These are phyloP conservation scores for Tetanocera ferruginea DNA, from an alignment of 2,888 invertebrate species.

Conservation along the genomic window DNA sequence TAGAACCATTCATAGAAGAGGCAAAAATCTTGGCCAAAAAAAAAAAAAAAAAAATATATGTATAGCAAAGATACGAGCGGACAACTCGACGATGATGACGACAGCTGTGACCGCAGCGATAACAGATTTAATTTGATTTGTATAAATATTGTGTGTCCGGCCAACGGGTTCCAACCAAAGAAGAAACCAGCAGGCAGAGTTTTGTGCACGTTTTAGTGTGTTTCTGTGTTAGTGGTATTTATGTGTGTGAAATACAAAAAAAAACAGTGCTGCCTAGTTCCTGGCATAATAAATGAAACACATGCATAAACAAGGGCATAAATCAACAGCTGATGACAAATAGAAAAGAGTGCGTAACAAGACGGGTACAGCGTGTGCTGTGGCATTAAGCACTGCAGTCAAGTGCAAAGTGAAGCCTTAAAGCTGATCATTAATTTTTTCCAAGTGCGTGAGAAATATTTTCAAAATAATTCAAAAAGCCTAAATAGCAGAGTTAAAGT, in stretches of 20 bases:
- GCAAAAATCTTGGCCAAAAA: constrained; percentile 24
- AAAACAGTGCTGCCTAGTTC: background rate
- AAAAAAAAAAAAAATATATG: too few species aligned
- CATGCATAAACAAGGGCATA: background rate
- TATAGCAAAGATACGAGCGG: background rate
- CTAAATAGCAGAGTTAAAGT: too few species aligned
- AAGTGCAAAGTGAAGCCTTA: background rate
- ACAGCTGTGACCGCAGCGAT: constrained; percentile 40
- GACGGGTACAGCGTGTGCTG: background rate
- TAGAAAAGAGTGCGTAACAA: background rate
- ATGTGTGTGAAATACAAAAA: constrained; percentile 3
- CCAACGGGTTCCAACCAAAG: constrained; percentile 6
- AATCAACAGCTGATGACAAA: constrained; percentile 30
- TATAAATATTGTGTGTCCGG: constrained; percentile 27
- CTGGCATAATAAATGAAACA: constrained; percentile 15
- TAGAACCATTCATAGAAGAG: background rate
- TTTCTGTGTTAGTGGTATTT: background rate
- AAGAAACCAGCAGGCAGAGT: background rate
- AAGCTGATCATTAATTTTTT: constrained; percentile 1
- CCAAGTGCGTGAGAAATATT: background rate
- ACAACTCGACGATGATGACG: background rate
- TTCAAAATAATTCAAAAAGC: background rate
- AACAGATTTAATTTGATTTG: constrained; percentile 42
- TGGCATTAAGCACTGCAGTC: background rate
- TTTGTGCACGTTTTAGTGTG: background rate